Evolutionary conservation across 2,113 vertebrate genomes (phyloP).

Genomic region (Hipposideros armiger): DNA sequence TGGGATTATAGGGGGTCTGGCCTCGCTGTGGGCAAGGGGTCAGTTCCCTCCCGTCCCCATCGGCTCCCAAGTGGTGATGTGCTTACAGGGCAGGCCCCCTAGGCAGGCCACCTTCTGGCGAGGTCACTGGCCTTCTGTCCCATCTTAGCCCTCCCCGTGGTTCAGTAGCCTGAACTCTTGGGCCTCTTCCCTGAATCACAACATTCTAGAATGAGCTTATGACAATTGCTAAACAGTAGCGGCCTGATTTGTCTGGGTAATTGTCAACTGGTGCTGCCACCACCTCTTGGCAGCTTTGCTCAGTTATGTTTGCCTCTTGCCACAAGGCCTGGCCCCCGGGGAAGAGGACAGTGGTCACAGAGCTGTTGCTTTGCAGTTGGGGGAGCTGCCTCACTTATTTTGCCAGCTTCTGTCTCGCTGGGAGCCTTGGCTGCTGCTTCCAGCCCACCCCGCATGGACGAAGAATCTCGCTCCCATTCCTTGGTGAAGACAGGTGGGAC

Average conservation of each 20-base stretch:
- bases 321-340: background rate
- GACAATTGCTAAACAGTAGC: background rate
- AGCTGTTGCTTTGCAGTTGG: background rate
- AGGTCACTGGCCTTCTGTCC: background rate
- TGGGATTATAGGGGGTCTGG: background rate
- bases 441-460: fast-evolving
- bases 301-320: background rate
- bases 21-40: background rate
- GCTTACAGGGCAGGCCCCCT: background rate
- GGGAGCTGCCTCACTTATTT: fast-evolving
- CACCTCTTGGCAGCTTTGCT: background rate
- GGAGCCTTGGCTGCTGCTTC: background rate
- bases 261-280: background rate
- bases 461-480: background rate
- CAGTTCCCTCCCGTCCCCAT: too few relatives aligned
- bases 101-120: background rate
- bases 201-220: background rate
- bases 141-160: background rate
- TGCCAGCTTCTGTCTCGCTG: background rate
- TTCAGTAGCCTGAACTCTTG: conserved; percentile 3
- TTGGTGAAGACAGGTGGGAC: conserved; percentile 36
- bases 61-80: fast-evolving
- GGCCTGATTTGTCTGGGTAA: background rate
- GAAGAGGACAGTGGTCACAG: background rate
- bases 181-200: background rate